Percentiles rank a stretch among this genome's conserved stretches.
These are phyloP conservation scores for Malacosoma neustria DNA, from an alignment of 2,888 invertebrate genomes.

Conservation along the genomic window DNA sequence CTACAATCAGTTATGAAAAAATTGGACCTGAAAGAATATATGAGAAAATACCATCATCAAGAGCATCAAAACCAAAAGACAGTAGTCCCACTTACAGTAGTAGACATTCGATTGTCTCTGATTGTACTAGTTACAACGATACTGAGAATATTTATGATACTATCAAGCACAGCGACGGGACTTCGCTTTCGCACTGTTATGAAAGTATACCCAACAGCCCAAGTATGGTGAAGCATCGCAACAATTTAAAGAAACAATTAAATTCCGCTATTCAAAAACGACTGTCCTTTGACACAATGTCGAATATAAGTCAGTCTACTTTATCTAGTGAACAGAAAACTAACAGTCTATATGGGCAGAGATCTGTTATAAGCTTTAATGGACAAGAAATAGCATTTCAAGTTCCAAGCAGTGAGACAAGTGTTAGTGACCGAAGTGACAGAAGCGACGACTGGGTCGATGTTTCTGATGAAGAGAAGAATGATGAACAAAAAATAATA, in stretches of 20 bases:
- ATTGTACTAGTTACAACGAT: constrained; percentile 57
- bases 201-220: constrained; percentile 75
- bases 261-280: constrained; percentile 52
- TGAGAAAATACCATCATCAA: constrained; percentile 55
- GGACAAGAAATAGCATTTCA: constrained; percentile 67
- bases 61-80: constrained; percentile 44
- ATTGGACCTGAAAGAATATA: constrained; percentile 66
- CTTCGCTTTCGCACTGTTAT: constrained; percentile 73
- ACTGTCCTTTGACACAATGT: constrained; percentile 61
- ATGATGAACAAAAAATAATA: constrained; percentile 65
- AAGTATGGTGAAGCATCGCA: constrained; percentile 56
- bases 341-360: constrained; percentile 75
- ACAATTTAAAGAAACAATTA: constrained; percentile 48
- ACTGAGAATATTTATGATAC: constrained; percentile 78
- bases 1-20: constrained; percentile 63
- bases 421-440: constrained; percentile 76
- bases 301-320: constrained; percentile 68
- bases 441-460: constrained; percentile 81
- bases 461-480: constrained; percentile 74
- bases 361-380: constrained; percentile 63
- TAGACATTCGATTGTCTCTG: constrained; percentile 53
- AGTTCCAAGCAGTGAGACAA: constrained; percentile 73
- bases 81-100: constrained; percentile 53
- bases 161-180: constrained; percentile 70
- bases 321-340: constrained; percentile 76